These are phyloP conservation scores for Hirtodrosophila alboralis DNA, from an alignment of 2,888 invertebrate species.

Conservation along the genomic window DNA sequence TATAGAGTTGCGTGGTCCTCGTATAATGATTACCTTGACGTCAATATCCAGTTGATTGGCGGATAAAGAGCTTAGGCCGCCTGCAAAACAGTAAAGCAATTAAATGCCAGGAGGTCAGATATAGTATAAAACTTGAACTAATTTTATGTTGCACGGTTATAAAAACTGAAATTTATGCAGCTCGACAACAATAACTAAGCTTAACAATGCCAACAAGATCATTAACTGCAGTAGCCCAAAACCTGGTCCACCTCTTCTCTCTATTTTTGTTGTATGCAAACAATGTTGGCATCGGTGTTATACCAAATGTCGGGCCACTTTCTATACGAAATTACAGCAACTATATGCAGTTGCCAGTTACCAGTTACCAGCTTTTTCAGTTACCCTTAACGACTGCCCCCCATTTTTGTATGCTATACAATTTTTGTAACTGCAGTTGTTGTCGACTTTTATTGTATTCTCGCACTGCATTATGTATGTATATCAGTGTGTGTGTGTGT, in stretches of 20 bases:
- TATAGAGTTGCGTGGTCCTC: slow-evolving; percentile 88
- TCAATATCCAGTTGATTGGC: slow-evolving; percentile 87
- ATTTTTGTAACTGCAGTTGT: slow-evolving; percentile 52
- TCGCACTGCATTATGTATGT: slow-evolving; percentile 26
- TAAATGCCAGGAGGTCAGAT: slow-evolving; percentile 25
- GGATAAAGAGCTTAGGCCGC: slow-evolving; percentile 88
- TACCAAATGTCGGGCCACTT: slow-evolving; percentile 24
- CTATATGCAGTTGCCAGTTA: slow-evolving; percentile 33
- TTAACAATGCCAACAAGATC: slow-evolving; percentile 59
- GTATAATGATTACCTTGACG: slow-evolving; percentile 88
- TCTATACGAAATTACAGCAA: slow-evolving; percentile 15
- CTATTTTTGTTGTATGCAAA: slow-evolving; percentile 39
- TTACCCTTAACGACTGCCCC: slow-evolving; percentile 66
- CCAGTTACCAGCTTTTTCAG: too few relatives aligned
- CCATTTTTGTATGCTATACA: slow-evolving; percentile 57
- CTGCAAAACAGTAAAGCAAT: slow-evolving; percentile 80
- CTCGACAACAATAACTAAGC: slow-evolving; percentile 23
- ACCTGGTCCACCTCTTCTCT: neutral
- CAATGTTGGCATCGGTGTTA: slow-evolving; percentile 46
- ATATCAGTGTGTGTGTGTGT: slow-evolving; percentile 7
- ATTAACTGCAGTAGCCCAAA: slow-evolving; percentile 61
- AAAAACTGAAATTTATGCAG: slow-evolving; percentile 32
- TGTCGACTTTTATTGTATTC: slow-evolving; percentile 63
- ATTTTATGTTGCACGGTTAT: slow-evolving; percentile 17
- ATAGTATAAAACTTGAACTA: slow-evolving; percentile 22